Evolutionary conservation across 1,140 invertebrate species (phyloP).

Genomic region (Acromyrmex heyeri): DNA sequence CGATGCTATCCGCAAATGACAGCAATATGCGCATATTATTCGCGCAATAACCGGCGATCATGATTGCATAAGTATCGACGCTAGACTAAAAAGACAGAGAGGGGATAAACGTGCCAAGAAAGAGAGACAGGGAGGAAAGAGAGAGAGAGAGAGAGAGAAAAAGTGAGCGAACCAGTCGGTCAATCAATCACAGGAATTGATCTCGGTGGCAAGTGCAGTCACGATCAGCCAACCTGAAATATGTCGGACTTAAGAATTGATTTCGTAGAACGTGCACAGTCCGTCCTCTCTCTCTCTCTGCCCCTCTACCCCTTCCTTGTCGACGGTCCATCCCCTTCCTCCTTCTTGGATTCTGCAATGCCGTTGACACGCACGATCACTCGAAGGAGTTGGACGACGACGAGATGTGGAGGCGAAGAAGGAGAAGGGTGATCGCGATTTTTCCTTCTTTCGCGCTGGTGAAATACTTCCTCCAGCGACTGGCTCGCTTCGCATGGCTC

Average conservation of each 20-base stretch:
- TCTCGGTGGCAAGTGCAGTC: conserved; percentile 68
- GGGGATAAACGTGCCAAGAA: conserved; percentile 28
- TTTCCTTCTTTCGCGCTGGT: conserved; percentile 61
- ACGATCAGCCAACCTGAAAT: conserved; percentile 69
- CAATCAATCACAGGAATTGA: conserved; percentile 68
- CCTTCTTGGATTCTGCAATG: conserved; percentile 56
- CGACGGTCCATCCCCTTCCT: conserved; percentile 14
- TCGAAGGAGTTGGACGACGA: conserved; percentile 44
- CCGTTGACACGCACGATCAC: conserved; percentile 68
- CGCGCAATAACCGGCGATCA: conserved; percentile 46
- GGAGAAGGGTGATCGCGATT: conserved; percentile 63
- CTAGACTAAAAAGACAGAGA: conserved; percentile 31
- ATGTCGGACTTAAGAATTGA: conserved; percentile 71
- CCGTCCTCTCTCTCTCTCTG: conserved; percentile 18
- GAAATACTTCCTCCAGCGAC: conserved; percentile 59
- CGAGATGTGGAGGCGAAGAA: conserved; percentile 36
- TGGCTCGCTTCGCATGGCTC: conserved; percentile 69
- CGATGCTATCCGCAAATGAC: conserved; percentile 20
- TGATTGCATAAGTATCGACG: conserved; percentile 56
- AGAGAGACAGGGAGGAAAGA: neutral
- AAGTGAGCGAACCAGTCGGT: conserved; percentile 59
- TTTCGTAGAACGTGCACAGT: conserved; percentile 66
- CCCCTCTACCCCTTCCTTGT: conserved; percentile 15
- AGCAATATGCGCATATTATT: conserved; percentile 47
- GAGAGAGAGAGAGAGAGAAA: conserved; percentile 22